Conservation (phyloP, 1,140 invertebrate genomes). For the Zaprionus gabonicus region DNA sequence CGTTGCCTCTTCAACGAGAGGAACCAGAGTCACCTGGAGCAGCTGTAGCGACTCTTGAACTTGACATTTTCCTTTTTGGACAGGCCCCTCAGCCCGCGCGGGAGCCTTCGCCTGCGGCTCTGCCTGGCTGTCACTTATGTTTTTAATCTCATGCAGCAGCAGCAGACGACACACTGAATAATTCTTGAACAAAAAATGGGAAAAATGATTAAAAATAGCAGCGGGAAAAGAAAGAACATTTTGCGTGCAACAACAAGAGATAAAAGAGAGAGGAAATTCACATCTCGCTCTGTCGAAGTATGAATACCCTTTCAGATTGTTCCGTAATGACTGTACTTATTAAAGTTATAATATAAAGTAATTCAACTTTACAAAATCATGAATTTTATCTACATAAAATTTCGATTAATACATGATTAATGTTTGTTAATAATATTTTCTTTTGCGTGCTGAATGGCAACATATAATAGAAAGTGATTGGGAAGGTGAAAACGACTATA, state of each 20-base stretch:
- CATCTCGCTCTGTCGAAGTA: not conserved
- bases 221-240: conserved; percentile 20
- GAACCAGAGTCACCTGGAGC: conserved; percentile 47
- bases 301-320: not conserved
- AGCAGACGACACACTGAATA: conserved; percentile 55
- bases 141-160: conserved; percentile 74
- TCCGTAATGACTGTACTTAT: too few species aligned
- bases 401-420: too few species aligned
- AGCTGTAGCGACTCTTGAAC: conserved; percentile 82
- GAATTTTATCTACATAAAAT: too few species aligned
- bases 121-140: conserved; percentile 62
- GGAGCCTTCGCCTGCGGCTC: conserved; percentile 14
- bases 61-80: conserved; percentile 72
- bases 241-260: conserved; percentile 23
- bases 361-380: too few species aligned
- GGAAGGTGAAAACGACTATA: too few species aligned
- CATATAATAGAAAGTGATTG: too few species aligned
- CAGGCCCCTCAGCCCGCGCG: not conserved
- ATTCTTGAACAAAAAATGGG: conserved; percentile 38
- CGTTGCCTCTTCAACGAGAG: conserved; percentile 34
- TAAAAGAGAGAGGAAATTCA: conserved; percentile 19
- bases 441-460: too few species aligned
- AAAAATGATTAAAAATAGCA: conserved; percentile 61
- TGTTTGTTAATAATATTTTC: too few species aligned
- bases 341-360: too few species aligned